A percentile compares a stretch with the other conserved stretches of the same genome.
These are phyloP conservation scores for Zygothrica quintamaculata DNA, from an alignment of 2,888 invertebrate genomes.

Conservation along the genomic window DNA sequence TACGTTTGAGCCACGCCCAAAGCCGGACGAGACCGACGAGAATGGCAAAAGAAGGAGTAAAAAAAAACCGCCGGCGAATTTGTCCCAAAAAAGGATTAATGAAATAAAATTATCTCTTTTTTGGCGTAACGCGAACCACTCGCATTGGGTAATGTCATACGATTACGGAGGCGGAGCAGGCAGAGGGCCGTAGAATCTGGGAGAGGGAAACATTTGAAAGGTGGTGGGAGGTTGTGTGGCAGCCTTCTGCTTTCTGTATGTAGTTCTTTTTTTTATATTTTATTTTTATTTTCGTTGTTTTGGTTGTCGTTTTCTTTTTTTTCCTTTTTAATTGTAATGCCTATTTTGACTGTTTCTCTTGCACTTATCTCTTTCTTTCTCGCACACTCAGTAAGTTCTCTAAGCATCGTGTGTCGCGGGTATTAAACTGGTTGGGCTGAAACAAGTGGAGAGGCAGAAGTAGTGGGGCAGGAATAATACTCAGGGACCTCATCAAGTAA, in stretches of 20 bases:
- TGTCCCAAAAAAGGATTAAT: constrained; percentile 84
- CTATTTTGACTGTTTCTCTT: constrained; percentile 45
- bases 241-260: constrained; percentile 35
- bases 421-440: background rate
- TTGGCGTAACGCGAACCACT: constrained; percentile 66
- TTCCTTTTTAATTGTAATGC: constrained; percentile 63
- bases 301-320: constrained; percentile 31
- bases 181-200: background rate
- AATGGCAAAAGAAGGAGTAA: constrained; percentile 17
- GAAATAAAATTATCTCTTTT: constrained; percentile 83
- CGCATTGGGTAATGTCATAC: constrained; percentile 12
- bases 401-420: constrained; percentile 29
- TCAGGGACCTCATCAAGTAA: constrained; percentile 64
- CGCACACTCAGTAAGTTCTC: constrained; percentile 8
- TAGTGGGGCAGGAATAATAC: constrained; percentile 28
- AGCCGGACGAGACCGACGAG: constrained; percentile 37
- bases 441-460: constrained; percentile 3
- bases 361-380: constrained; percentile 4
- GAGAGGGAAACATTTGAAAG: too few species aligned
- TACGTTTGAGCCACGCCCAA: constrained; percentile 73
- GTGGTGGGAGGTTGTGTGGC: constrained; percentile 4
- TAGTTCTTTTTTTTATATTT: constrained; percentile 23
- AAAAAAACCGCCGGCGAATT: constrained; percentile 61
- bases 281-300: constrained; percentile 47
- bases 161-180: background rate